Evolutionary conservation across 2,797 vertebrate genomes (phyloP).

Genomic region (Peromyscus attwateri): DNA sequence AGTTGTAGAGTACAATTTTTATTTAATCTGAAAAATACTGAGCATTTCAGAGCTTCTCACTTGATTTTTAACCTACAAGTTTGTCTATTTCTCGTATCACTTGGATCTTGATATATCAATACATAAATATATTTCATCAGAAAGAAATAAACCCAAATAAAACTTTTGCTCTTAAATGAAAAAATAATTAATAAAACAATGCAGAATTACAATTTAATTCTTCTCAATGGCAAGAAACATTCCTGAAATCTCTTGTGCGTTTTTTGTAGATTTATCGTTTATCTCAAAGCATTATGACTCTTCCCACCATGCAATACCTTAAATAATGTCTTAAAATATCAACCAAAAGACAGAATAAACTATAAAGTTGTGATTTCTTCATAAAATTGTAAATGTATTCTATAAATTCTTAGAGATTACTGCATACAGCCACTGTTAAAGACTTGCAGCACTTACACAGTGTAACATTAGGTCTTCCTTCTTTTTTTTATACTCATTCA

Average conservation of each 20-base stretch:
- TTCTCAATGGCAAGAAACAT: neutral
- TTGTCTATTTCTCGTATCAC: neutral
- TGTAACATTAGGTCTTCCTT: slow-evolving; percentile 5
- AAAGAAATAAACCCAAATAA: slow-evolving; percentile 10
- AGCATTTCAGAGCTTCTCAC: neutral
- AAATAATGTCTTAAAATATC: neutral
- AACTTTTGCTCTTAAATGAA: neutral
- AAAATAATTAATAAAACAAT: neutral
- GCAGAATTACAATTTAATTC: neutral
- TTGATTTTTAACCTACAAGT: neutral
- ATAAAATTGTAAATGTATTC: neutral
- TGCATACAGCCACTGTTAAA: neutral
- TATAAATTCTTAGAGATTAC: slow-evolving; percentile 36
- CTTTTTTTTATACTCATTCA: neutral
- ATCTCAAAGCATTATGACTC: neutral
- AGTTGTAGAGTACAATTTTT: neutral
- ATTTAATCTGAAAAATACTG: neutral
- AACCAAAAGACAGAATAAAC: neutral
- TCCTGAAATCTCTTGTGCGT: neutral
- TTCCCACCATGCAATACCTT: neutral
- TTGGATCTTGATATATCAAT: neutral
- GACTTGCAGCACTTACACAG: neutral
- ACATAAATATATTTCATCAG: neutral
- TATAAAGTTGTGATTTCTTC: neutral
- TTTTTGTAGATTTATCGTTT: neutral